Percentiles rank a stretch among this genome's conserved stretches.
Conservation (phyloP, 2,888 invertebrate genomes). For the Carcina quercana region DNA sequence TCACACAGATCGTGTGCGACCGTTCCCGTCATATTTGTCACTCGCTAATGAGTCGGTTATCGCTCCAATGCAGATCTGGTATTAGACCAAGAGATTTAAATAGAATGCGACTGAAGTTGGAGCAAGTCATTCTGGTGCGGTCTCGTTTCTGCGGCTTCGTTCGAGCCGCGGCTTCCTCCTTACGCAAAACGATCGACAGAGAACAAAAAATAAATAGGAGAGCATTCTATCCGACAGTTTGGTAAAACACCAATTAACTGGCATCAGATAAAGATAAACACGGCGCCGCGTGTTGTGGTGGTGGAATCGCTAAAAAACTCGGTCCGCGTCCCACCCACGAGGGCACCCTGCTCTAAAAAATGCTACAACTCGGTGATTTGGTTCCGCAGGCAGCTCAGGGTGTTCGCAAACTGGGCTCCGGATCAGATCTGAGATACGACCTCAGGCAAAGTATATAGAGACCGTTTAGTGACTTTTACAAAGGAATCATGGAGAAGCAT, state of each 20-base stretch:
- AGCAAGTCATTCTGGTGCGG: too few relatives aligned
- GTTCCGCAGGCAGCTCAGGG: constrained; percentile 4
- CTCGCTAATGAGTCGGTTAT: constrained; percentile 24
- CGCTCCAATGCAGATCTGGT: constrained; percentile 20
- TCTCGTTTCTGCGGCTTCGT: too few relatives aligned
- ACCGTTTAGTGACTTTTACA: too few relatives aligned
- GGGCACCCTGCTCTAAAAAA: constrained; percentile 6
- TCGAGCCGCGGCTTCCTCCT: constrained; percentile 13
- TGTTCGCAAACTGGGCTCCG: neutral
- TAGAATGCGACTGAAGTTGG: too few relatives aligned
- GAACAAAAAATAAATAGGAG: constrained; percentile 4
- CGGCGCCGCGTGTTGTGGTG: constrained; percentile 9
- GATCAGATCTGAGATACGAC: too few relatives aligned
- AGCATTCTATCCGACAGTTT: constrained; percentile 8
- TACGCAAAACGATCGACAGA: constrained; percentile 10
- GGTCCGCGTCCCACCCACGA: constrained; percentile 10
- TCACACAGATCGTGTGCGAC: constrained; percentile 2
- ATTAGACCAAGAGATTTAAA: constrained; percentile 18
- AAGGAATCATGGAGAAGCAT: too few relatives aligned
- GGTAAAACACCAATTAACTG: constrained; percentile 13
- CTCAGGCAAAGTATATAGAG: too few relatives aligned
- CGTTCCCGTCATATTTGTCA: constrained; percentile 1
- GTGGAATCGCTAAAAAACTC: constrained; percentile 8
- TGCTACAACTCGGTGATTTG: neutral
- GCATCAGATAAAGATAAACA: constrained; percentile 8